Base-by-base conservation (phyloP, 2,888 invertebrate genomes). In the Dorcus parallelipipedus region DNA sequence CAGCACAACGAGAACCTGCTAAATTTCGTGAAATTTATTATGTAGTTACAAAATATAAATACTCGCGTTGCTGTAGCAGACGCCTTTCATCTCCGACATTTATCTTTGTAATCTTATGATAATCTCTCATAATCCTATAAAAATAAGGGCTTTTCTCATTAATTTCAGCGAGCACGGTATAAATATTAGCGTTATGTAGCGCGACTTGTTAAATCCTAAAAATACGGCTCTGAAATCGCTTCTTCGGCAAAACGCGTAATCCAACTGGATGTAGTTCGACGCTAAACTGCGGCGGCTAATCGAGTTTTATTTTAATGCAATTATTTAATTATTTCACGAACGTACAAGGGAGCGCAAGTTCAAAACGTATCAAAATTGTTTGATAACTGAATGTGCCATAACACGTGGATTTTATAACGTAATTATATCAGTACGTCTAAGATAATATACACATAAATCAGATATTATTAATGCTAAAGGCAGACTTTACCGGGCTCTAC, bases 361-460 rank as follows among this genome's bases (percentile, higher is more conserved):
- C 45, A 45, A 45, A 45, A 23, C 45, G 20, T 23, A 45, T 41
- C 41, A 41, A 41, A 41, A 41, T 14, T 20, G 17, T 45, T 45
- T 45, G 14, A 45, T 45, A 45, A 45, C 45, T 45, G 45, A 45
- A 45, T 45, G 14, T 45, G 45, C 23, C 14, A 45, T 45, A 45
- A 65, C 63, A 61, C 61, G 63, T 67, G 67, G 67, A 72, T 73
- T 73, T 72, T 70, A 71, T 71, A 69, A 71, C 69, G 69, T 68
- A 69, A 71, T 73, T 71, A 71, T 67, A 64, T 61, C 66, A 61
- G 67, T 67, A 70, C 67, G 69, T 70, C 65, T 65, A 60, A 67
- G 45, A 70, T 71, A 69, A 72, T 69, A 69, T 67, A 66, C 64
- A 63, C 68, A 70, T 71, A 73, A 72, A 73, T 73, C 73, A 70